Evolutionary conservation across 2,888 invertebrate species (phyloP).

Genomic region (Sminthurides aquaticus): DNA sequence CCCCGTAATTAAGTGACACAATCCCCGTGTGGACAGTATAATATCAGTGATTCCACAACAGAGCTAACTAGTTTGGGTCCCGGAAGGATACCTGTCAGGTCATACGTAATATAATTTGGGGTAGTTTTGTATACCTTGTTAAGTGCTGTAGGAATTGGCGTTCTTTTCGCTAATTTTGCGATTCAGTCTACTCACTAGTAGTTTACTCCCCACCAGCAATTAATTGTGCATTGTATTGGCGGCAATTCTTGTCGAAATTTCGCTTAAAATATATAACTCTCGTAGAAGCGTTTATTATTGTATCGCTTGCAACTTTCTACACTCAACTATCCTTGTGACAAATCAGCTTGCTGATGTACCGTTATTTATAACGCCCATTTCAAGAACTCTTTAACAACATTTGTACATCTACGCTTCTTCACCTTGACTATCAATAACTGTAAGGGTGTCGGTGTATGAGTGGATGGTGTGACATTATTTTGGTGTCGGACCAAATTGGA

Average conservation of each 20-base stretch:
- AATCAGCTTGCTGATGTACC: background rate
- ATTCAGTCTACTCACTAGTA: background rate
- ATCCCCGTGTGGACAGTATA: background rate
- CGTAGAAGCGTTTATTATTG: no score
- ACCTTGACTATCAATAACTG: background rate
- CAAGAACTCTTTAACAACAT: background rate
- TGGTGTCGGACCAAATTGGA: constrained; percentile 23
- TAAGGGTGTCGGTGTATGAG: background rate
- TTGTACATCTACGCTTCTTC: background rate
- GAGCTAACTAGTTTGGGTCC: background rate
- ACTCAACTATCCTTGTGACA: background rate
- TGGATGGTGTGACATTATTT: constrained; percentile 3
- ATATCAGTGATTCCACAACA: background rate
- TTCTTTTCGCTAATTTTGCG: background rate
- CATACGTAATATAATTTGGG: constrained; percentile 16
- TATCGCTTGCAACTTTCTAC: background rate
- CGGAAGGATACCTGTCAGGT: constrained; percentile 9
- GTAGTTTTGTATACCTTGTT: constrained; percentile 9
- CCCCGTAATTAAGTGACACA: background rate
- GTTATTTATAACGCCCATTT: background rate
- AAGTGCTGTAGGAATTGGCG: background rate
- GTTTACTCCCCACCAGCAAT: no score
- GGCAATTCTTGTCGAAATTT: no score
- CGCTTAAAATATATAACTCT: no score
- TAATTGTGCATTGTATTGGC: no score